These are phyloP conservation scores for Acrobasis repandana DNA, from an alignment of 2,888 invertebrate genomes.

Conservation along the genomic window DNA sequence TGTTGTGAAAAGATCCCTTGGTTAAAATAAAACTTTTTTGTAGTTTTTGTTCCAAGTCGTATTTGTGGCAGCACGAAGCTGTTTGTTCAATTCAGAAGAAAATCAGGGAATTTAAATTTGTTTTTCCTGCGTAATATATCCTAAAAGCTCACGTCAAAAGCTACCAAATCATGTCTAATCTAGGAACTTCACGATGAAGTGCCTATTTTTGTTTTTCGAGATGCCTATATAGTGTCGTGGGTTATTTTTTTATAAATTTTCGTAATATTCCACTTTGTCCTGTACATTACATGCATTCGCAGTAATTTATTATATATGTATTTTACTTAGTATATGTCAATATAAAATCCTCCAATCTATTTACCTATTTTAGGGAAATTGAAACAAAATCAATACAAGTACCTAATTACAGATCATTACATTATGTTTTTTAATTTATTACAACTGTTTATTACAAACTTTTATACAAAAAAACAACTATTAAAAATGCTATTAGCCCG, in stretches of 20 bases:
- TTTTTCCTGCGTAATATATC: constrained; percentile 3
- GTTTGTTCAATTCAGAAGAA: constrained; percentile 11
- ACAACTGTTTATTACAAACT: neutral
- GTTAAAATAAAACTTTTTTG: constrained; percentile 27
- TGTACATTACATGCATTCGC: no score
- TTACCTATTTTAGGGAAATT: no score
- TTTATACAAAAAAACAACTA: constrained; percentile 38
- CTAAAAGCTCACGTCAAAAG: neutral
- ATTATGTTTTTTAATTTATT: no score
- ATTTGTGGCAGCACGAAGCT: constrained; percentile 24
- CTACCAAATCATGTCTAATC: neutral
- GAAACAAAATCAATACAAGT: no score
- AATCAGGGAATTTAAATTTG: constrained; percentile 7
- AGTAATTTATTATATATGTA: no score
- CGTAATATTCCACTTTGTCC: no score
- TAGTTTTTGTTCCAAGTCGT: constrained; percentile 7
- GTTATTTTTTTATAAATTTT: no score
- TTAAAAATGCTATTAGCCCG: constrained; percentile 46
- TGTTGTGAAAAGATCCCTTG: neutral
- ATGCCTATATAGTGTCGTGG: no score
- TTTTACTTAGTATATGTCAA: no score
- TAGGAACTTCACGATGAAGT: neutral
- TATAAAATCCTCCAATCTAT: no score
- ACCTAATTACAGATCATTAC: no score
- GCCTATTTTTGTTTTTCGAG: neutral